Evolutionary conservation across 2,113 vertebrate genomes (phyloP).

Genomic region (Carassius gibelio): DNA sequence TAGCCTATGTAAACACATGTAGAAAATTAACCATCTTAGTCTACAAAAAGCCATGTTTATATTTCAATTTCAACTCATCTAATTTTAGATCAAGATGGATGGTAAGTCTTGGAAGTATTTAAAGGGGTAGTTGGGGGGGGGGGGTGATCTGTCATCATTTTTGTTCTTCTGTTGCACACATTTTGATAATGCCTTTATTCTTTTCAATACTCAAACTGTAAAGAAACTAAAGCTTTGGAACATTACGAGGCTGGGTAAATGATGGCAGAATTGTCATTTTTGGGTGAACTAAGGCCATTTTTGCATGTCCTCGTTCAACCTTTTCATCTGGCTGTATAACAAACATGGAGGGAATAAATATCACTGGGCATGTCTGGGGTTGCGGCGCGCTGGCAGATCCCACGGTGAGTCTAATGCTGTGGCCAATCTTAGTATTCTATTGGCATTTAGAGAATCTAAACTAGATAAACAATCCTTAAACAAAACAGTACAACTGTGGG

Average conservation of each 20-base stretch:
- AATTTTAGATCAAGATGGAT: slow-evolving; percentile 36
- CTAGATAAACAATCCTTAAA: slow-evolving; percentile 23
- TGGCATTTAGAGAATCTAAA: slow-evolving; percentile 44
- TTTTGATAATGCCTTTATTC: neutral
- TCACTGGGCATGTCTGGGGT: slow-evolving; percentile 15
- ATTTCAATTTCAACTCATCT: slow-evolving; percentile 30
- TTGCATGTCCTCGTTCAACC: neutral
- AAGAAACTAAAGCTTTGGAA: too few relatives aligned
- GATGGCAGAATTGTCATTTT: neutral
- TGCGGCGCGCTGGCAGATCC: slow-evolving; percentile 4
- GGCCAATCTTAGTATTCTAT: slow-evolving; percentile 23
- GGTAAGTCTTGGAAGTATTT: slow-evolving; percentile 16
- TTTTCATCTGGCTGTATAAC: slow-evolving; percentile 29
- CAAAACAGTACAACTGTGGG: neutral
- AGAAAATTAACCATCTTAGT: neutral
- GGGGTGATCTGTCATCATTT: neutral
- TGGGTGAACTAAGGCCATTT: slow-evolving; percentile 9
- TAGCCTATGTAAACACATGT: neutral
- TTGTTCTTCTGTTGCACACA: neutral
- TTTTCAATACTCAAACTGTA: neutral
- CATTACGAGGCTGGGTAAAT: neutral
- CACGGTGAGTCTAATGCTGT: slow-evolving; percentile 30
- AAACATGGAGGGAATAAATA: slow-evolving; percentile 20
- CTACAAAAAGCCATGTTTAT: neutral
- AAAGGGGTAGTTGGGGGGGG: neutral